Percentiles rank a stretch among this genome's conserved stretches.
Evolutionary conservation across 1,140 invertebrate genomes (phyloP).

Genomic region (Manduca sexta): DNA sequence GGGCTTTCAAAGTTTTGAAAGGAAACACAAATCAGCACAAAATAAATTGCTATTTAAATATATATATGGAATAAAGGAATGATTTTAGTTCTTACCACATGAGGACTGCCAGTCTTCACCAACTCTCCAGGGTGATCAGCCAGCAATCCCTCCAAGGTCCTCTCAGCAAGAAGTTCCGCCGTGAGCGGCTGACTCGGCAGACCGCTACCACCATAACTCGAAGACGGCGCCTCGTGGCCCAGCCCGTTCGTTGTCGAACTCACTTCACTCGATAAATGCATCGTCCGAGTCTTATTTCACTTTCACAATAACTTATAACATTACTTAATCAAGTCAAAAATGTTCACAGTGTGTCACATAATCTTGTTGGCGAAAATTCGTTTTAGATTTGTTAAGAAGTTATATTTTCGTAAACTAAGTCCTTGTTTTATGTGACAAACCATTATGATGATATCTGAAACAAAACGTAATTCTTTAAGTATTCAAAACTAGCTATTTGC

Average conservation of each 20-base stretch:
- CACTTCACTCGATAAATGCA: slow-evolving; percentile 82
- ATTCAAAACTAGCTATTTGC: too few species aligned
- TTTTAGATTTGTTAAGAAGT: too few species aligned
- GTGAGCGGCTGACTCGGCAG: slow-evolving; percentile 77
- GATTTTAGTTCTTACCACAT: slow-evolving; percentile 77
- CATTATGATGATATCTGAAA: too few species aligned
- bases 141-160: slow-evolving; percentile 85
- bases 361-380: neutral
- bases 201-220: slow-evolving; percentile 45
- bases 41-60: too few species aligned
- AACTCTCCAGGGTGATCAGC: slow-evolving; percentile 95
- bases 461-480: too few species aligned
- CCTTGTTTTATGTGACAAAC: too few species aligned
- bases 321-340: slow-evolving; percentile 16
- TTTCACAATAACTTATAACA: slow-evolving; percentile 28
- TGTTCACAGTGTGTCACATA: slow-evolving; percentile 47
- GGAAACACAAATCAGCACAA: too few species aligned
- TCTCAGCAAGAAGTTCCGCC: slow-evolving; percentile 87
- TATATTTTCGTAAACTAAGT: too few species aligned
- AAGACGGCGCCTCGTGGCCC: slow-evolving; percentile 64
- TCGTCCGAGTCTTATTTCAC: slow-evolving; percentile 43
- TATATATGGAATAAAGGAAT: slow-evolving; percentile 11
- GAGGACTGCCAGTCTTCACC: slow-evolving; percentile 93
- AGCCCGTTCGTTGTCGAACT: slow-evolving; percentile 77
- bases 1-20: too few species aligned